Evolutionary conservation across 37 sponge, comb jelly and placozoan species (phyloP).

Genomic region (Sycon ciliatum): DNA sequence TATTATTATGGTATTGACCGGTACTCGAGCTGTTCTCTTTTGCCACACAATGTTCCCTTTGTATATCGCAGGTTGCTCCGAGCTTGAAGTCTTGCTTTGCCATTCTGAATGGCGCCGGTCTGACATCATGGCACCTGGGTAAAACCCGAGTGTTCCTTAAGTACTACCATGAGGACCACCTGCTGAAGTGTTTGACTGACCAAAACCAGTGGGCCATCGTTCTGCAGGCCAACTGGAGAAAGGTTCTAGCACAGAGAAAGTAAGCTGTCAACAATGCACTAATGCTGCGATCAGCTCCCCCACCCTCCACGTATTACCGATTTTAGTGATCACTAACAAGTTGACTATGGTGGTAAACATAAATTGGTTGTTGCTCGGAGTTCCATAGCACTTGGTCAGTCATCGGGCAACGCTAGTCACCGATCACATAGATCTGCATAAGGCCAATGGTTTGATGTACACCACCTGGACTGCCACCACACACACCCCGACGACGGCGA

Average conservation of each 20-base stretch:
- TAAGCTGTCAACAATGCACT: background rate
- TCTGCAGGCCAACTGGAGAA: conserved; percentile 29
- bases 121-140: conserved; percentile 51
- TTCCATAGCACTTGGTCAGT: too few relatives aligned
- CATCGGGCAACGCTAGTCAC: too few relatives aligned
- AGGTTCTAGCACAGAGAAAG: background rate
- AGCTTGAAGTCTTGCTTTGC: conserved; percentile 26
- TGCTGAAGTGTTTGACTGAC: conserved; percentile 36
- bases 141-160: conserved; percentile 43
- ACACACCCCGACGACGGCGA: too few relatives aligned
- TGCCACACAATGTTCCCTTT: background rate
- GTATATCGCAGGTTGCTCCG: conserved; percentile 13
- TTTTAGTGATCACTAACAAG: too few relatives aligned
- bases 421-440: too few relatives aligned
- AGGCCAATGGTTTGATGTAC: too few relatives aligned
- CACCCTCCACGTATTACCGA: too few relatives aligned
- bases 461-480: too few relatives aligned
- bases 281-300: too few relatives aligned
- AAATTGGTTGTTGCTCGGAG: too few relatives aligned
- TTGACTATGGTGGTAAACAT: too few relatives aligned
- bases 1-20: background rate
- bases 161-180: conserved; percentile 62
- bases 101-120: conserved; percentile 38
- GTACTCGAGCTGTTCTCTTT: background rate
- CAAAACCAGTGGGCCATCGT: conserved; percentile 45